Evolutionary conservation across 2,113 vertebrate species (phyloP).

Genomic region (cattle (Bos taurus)): ARS-UCD2.0 NC_037350.1:30840501-30841000

Average conservation of each 20-base stretch:
- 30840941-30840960: neutral
- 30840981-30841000: neutral
- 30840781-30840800: neutral
- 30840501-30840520: neutral
- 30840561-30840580: neutral
- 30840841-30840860: neutral
- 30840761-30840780: neutral
- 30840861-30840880: neutral
- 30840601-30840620: neutral
- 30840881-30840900: neutral
- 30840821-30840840: neutral
- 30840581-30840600: neutral
- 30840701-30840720: neutral
- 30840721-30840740: neutral
- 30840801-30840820: neutral
- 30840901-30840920: constrained; percentile 18
- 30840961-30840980: neutral
- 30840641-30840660: neutral
- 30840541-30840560: neutral
- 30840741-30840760: neutral
- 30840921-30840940: neutral
- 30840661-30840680: neutral
- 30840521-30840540: neutral
- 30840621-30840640: neutral
- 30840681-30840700: neutral